Evolutionary conservation across 2,797 vertebrate genomes (phyloP).

Genomic region (Enteromius anoplus): DNA sequence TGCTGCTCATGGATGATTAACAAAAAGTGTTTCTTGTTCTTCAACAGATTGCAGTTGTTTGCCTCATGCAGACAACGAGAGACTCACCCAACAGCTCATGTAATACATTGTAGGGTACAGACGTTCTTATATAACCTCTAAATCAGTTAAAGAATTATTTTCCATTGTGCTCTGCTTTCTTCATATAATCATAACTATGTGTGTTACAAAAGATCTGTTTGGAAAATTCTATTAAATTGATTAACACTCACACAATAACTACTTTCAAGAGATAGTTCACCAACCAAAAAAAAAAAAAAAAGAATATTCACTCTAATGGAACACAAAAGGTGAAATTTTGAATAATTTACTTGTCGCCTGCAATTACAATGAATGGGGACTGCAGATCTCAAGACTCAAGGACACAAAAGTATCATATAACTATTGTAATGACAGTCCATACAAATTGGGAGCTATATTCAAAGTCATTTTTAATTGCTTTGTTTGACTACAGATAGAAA

Average conservation of each 20-base stretch:
- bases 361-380: neutral
- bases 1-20: neutral
- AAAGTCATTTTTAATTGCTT: slow-evolving; percentile 2
- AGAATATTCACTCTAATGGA: neutral
- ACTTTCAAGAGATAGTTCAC: neutral
- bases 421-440: neutral
- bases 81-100: slow-evolving; percentile 9
- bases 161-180: slow-evolving; percentile 12
- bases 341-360: neutral
- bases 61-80: slow-evolving; percentile 5
- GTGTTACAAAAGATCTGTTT: neutral
- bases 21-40: slow-evolving; percentile 2
- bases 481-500: neutral
- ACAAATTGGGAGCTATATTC: neutral
- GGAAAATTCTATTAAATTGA: neutral
- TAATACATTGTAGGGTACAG: neutral
- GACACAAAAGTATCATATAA: neutral
- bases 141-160: neutral
- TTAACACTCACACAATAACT: neutral
- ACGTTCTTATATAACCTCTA: slow-evolving; percentile 11
- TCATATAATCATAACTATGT: neutral
- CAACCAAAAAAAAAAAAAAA: neutral
- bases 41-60: slow-evolving; percentile 22
- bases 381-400: neutral
- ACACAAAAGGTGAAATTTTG: neutral